phyloP scores from a whole-genome alignment of 2,888 invertebrate species.

The Gari tellinella region DNA sequence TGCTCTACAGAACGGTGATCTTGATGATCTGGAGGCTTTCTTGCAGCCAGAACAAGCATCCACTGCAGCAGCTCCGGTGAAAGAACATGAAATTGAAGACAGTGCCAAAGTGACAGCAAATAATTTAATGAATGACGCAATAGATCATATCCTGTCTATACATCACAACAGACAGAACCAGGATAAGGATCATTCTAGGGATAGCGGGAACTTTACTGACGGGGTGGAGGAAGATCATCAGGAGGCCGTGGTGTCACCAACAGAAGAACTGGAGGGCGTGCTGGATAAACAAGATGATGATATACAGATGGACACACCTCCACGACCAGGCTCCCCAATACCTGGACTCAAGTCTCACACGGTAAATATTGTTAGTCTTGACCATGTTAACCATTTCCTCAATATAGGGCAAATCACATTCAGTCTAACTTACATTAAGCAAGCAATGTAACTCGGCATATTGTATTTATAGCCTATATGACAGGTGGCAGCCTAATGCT shows the following conservation, averaged over 20 bases:
- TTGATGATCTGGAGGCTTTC: slow-evolving; percentile 45
- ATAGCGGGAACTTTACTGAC: slow-evolving; percentile 49
- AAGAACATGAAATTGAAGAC: slow-evolving; percentile 41
- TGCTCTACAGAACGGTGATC: slow-evolving; percentile 40
- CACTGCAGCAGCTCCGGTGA: slow-evolving; percentile 8
- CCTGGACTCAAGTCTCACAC: slow-evolving; percentile 64
- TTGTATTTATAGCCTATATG: too few species aligned
- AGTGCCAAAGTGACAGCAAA: slow-evolving; percentile 74
- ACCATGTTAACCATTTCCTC: too few species aligned
- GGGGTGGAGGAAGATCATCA: slow-evolving; percentile 42
- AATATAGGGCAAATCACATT: too few species aligned
- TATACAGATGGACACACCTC: slow-evolving; percentile 45
- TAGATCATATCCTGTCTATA: slow-evolving; percentile 78
- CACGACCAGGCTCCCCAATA: slow-evolving; percentile 73
- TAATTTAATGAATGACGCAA: slow-evolving; percentile 78
- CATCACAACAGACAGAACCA: slow-evolving; percentile 58
- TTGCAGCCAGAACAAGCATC: slow-evolving; percentile 15
- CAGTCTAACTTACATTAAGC: too few species aligned
- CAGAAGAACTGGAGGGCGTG: slow-evolving; percentile 61
- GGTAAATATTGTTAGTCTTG: slow-evolving; percentile 26
- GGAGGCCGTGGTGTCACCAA: slow-evolving; percentile 47
- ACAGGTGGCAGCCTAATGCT: too few species aligned
- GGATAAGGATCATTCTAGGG: slow-evolving; percentile 42
- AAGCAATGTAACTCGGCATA: too few species aligned
- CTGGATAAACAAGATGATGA: slow-evolving; percentile 51